These are phyloP conservation scores for Tadarida brasiliensis DNA, from an alignment of 2,797 vertebrate species.

Conservation along the genomic window DNA sequence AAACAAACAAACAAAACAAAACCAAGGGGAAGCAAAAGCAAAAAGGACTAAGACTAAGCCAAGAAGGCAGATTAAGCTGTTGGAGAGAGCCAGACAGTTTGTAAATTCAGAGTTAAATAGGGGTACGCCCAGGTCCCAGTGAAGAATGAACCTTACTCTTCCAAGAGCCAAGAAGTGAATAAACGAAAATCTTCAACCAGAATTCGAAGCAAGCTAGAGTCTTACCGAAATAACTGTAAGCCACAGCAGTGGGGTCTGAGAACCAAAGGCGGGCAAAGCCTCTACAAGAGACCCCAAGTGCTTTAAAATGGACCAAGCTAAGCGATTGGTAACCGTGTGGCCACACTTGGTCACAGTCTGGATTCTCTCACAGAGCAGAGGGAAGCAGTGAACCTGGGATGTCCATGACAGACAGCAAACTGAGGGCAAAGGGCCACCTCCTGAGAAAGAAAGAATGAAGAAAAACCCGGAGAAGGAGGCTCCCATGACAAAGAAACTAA, in stretches of 20 bases:
- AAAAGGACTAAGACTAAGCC: neutral
- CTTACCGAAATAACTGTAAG: constrained; percentile 15
- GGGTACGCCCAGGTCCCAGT: neutral
- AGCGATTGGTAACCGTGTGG: neutral
- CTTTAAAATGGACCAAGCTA: neutral
- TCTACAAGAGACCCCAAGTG: neutral
- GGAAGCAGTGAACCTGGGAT: neutral
- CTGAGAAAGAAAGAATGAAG: neutral
- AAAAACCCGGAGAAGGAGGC: neutral
- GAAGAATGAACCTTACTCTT: constrained; percentile 30
- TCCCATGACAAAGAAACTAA: neutral
- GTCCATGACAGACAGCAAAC: neutral
- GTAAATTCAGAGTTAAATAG: neutral
- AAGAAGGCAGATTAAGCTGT: neutral
- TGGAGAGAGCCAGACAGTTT: neutral
- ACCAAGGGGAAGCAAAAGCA: constrained; percentile 20
- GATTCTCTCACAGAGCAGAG: neutral
- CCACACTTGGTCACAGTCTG: neutral
- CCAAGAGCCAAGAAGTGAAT: constrained; percentile 41
- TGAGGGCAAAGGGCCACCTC: neutral
- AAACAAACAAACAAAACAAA: neutral
- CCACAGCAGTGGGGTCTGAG: neutral
- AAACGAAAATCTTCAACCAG: constrained; percentile 28
- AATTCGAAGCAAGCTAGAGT: constrained; percentile 8
- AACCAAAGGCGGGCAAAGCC: neutral